Conservation (phyloP, 1,140 invertebrate genomes). For the Drosophila sechellia region DNA sequence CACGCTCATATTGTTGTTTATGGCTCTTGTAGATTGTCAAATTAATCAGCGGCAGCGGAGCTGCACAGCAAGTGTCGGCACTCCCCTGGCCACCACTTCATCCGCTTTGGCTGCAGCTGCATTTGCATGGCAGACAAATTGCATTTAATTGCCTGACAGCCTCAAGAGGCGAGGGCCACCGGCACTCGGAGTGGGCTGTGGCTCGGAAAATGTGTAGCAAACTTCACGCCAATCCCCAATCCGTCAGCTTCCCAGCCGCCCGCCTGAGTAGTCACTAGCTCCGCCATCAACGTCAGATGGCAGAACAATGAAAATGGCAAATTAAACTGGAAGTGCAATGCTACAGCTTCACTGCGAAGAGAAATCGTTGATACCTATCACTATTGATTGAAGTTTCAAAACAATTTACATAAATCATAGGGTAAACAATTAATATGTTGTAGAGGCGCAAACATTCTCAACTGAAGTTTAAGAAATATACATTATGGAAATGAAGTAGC, state of each 20-base stretch:
- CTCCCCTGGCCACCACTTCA: slow-evolving; percentile 2
- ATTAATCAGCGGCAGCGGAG: slow-evolving; percentile 44
- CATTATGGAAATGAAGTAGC: too few relatives aligned
- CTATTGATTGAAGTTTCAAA: not conserved
- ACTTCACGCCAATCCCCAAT: slow-evolving; percentile 23
- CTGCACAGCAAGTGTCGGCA: slow-evolving; percentile 31
- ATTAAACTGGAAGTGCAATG: slow-evolving; percentile 7
- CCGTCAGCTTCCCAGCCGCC: too few relatives aligned
- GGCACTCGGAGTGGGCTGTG: slow-evolving; percentile 11
- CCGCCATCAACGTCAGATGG: slow-evolving; percentile 16
- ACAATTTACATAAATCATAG: too few relatives aligned
- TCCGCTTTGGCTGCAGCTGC: slow-evolving; percentile 17
- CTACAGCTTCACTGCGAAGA: not conserved
- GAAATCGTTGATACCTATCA: not conserved
- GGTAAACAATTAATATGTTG: too few relatives aligned
- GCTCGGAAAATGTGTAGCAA: slow-evolving; percentile 23
- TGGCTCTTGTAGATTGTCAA: slow-evolving; percentile 48
- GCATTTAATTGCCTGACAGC: slow-evolving; percentile 72
- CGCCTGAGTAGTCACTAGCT: too few relatives aligned
- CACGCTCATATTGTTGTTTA: slow-evolving; percentile 46
- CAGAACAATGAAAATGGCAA: slow-evolving; percentile 10
- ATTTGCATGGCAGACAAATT: slow-evolving; percentile 64
- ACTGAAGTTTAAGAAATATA: too few relatives aligned
- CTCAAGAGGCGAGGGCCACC: slow-evolving; percentile 30
- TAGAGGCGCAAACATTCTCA: too few relatives aligned